Conservation (phyloP, 2,888 invertebrate species). For the Heliconius erato region DNA sequence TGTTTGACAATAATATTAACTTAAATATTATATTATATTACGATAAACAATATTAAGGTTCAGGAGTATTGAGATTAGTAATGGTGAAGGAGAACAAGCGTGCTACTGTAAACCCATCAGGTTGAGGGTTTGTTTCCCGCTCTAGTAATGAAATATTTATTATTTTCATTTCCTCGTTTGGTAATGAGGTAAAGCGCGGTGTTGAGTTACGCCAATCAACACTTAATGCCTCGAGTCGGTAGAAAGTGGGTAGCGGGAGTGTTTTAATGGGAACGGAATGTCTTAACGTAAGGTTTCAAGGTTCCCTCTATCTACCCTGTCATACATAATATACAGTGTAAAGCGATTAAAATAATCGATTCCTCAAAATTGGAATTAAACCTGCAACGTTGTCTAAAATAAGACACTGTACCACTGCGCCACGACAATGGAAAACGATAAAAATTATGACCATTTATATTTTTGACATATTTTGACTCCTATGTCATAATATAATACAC, state of each 20-base stretch:
- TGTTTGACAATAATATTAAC: no score
- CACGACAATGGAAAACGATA: no score
- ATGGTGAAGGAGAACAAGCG: not conserved
- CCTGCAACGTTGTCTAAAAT: no score
- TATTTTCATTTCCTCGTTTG: not conserved
- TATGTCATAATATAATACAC: conserved; percentile 28
- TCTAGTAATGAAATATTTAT: no score
- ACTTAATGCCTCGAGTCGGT: not conserved
- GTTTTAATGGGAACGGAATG: no score
- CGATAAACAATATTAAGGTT: no score
- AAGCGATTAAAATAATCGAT: no score
- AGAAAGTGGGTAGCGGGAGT: not conserved
- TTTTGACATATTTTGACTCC: conserved; percentile 12
- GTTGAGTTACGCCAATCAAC: not conserved
- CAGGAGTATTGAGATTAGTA: not conserved
- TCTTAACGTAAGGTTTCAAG: no score
- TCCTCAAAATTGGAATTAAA: no score
- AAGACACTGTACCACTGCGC: no score
- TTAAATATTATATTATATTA: no score
- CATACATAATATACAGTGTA: not conserved
- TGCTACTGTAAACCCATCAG: not conserved
- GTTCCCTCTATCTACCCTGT: not conserved
- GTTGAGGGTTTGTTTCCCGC: not conserved
- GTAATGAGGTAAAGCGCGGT: not conserved
- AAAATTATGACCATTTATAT: not conserved